Conservation (phyloP, 1,140 invertebrate genomes). For the Colletes gigas region DNA sequence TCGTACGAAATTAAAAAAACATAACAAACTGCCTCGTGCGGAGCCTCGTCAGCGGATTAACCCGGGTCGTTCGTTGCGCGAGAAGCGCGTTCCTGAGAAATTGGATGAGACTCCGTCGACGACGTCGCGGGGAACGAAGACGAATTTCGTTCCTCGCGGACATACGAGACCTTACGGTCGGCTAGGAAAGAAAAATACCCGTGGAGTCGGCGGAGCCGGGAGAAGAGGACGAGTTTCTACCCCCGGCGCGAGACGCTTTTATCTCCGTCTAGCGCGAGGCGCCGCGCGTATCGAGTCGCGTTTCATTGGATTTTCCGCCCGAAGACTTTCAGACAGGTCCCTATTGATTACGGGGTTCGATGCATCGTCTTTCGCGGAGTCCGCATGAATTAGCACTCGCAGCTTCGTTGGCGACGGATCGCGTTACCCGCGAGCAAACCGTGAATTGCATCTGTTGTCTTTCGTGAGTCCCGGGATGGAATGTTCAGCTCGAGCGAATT, state of each 20-base stretch:
- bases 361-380: slow-evolving; percentile 65
- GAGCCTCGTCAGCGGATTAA: slow-evolving; percentile 63
- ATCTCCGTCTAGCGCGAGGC: slow-evolving; percentile 64
- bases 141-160: slow-evolving; percentile 36
- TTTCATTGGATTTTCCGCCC: slow-evolving; percentile 76
- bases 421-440: slow-evolving; percentile 60
- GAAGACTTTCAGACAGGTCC: slow-evolving; percentile 73
- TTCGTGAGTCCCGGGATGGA: slow-evolving; percentile 17
- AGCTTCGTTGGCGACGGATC: slow-evolving; percentile 57
- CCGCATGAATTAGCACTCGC: slow-evolving; percentile 72
- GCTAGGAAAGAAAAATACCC: neutral
- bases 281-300: slow-evolving; percentile 72
- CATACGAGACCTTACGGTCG: neutral
- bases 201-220: neutral
- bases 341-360: slow-evolving; percentile 71
- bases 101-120: slow-evolving; percentile 44
- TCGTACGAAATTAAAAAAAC: too few species aligned
- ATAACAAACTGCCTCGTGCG: neutral
- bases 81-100: slow-evolving; percentile 61
- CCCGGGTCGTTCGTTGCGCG: slow-evolving; percentile 31
- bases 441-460: slow-evolving; percentile 61
- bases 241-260: slow-evolving; percentile 26
- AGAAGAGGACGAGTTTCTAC: neutral
- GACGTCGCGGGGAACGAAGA: slow-evolving; percentile 44
- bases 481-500: slow-evolving; percentile 14